Evolutionary conservation across 1,140 invertebrate species (phyloP).

Genomic region (Andrena cerasifolii): DNA sequence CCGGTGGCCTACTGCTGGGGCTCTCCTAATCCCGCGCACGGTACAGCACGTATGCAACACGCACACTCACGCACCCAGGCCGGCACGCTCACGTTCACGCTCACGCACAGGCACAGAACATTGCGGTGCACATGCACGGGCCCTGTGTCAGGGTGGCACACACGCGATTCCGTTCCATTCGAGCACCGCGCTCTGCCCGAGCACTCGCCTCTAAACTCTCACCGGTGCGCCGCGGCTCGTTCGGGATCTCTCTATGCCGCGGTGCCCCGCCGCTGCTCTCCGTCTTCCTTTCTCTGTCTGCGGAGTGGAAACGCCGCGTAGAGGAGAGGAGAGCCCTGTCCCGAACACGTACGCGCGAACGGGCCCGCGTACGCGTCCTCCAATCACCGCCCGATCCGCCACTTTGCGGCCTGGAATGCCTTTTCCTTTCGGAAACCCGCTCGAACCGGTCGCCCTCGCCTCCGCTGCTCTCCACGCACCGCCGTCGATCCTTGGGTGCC

Average conservation of each 20-base stretch:
- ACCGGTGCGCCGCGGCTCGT: conserved; percentile 48
- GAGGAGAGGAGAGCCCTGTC: neutral
- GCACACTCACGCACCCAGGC: conserved; percentile 41
- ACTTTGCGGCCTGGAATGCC: conserved; percentile 66
- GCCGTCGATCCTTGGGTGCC: conserved; percentile 33
- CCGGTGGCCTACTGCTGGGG: conserved; percentile 80
- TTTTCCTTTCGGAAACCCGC: conserved; percentile 69
- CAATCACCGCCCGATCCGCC: conserved; percentile 58
- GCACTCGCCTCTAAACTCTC: conserved; percentile 69
- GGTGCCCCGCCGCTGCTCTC: neutral
- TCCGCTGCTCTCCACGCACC: conserved; percentile 11
- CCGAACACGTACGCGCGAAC: conserved; percentile 32
- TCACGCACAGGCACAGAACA: too few relatives aligned
- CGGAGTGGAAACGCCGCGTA: neutral
- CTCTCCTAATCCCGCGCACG: conserved; percentile 72
- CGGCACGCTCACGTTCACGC: conserved; percentile 9
- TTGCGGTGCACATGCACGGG: too few relatives aligned
- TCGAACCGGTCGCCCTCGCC: conserved; percentile 52
- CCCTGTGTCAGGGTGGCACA: conserved; percentile 36
- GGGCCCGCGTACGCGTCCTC: conserved; percentile 45
- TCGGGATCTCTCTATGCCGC: conserved; percentile 32
- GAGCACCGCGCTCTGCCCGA: conserved; percentile 46
- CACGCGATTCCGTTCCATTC: conserved; percentile 70
- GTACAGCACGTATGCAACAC: conserved; percentile 62
- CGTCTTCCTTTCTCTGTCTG: conserved; percentile 29